These are phyloP conservation scores for Bradynema listronoti DNA, from an alignment of 1,140 invertebrate species.

Conservation along the genomic window DNA sequence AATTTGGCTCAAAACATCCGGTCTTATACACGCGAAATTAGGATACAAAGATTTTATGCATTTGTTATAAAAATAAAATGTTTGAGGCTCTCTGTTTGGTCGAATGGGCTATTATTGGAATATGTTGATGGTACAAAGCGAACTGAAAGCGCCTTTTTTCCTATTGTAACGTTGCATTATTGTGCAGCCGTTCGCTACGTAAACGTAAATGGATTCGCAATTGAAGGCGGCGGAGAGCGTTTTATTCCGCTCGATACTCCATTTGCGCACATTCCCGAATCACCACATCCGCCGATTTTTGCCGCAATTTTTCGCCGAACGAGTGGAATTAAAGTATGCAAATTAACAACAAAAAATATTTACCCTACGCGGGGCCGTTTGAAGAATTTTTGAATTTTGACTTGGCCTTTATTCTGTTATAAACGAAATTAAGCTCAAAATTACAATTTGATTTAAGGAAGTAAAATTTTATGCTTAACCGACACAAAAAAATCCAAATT, in stretches of 20 bases:
- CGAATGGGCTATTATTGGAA: constrained; percentile 86
- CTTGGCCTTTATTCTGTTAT: no score
- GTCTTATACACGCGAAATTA: no score
- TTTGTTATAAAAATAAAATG: no score
- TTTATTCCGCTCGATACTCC: constrained; percentile 93
- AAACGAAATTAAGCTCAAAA: no score
- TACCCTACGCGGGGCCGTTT: not conserved
- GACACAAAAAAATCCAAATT: no score
- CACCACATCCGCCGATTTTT: constrained; percentile 81
- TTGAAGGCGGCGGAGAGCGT: constrained; percentile 65
- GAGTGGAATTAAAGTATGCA: constrained; percentile 79
- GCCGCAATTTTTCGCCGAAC: constrained; percentile 87
- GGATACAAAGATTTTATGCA: no score
- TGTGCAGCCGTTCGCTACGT: constrained; percentile 83
- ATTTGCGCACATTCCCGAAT: constrained; percentile 76
- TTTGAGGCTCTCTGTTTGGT: constrained; percentile 79
- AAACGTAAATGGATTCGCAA: constrained; percentile 62
- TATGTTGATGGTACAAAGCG: constrained; percentile 91
- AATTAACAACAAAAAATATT: constrained; percentile 1
- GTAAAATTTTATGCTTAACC: no score
- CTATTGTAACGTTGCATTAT: constrained; percentile 89
- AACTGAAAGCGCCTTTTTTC: constrained; percentile 89
- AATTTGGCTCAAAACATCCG: no score
- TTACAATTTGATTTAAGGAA: no score
- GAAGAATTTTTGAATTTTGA: no score